Percentiles rank a stretch among this genome's conserved stretches.
These are phyloP conservation scores for Nicator chloris DNA, from an alignment of 2,113 vertebrate genomes.

Conservation along the genomic window DNA sequence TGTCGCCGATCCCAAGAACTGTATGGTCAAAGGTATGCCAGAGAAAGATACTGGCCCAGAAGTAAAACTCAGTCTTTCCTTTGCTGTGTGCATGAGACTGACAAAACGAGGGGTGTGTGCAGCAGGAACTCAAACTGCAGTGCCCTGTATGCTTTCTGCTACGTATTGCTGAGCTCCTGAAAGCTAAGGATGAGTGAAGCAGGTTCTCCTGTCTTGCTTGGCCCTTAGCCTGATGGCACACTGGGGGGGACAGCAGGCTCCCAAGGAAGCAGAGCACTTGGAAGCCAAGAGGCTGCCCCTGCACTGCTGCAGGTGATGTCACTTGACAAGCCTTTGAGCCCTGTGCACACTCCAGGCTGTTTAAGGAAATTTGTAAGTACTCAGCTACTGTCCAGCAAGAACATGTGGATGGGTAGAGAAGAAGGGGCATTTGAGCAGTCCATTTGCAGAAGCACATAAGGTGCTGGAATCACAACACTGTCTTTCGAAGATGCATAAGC, in stretches of 20 bases:
- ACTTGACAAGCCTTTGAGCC: background rate
- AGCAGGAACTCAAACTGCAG: background rate
- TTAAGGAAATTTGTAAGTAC: background rate
- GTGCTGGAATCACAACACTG: background rate
- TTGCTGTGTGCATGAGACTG: background rate
- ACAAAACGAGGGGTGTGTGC: background rate
- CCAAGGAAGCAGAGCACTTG: background rate
- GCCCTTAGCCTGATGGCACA: background rate
- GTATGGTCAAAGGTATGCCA: background rate
- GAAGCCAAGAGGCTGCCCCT: background rate
- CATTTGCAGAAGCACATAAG: background rate
- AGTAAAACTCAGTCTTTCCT: background rate
- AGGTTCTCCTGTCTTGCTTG: background rate
- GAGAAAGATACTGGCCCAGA: background rate
- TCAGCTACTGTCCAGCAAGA: background rate
- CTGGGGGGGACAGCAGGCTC: background rate
- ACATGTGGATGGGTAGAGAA: background rate
- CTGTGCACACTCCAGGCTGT: background rate
- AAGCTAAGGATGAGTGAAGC: background rate
- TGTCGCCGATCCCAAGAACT: background rate
- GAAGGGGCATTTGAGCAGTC: background rate
- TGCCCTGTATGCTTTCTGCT: background rate
- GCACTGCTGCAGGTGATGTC: background rate
- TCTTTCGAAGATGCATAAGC: background rate
- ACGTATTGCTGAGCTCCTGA: background rate